A percentile compares a stretch with the other conserved stretches of the same genome.
phyloP scores from a whole-genome alignment of 2,888 invertebrate species.

The Nephrotoma guestfalica region DNA sequence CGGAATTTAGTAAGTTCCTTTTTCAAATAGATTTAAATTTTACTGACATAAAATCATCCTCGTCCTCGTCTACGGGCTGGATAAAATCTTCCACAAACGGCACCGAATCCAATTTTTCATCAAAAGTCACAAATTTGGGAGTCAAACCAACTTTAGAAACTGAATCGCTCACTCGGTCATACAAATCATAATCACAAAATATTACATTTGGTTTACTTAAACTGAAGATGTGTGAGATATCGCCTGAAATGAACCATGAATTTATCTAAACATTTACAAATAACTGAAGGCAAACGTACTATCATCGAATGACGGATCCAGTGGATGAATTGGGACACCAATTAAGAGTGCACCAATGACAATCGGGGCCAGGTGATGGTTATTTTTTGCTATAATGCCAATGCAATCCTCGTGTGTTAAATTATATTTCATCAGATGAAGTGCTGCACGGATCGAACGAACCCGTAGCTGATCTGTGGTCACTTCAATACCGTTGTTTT shows the following conservation, averaged over 20 bases:
- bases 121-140: background rate
- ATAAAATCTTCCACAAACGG: background rate
- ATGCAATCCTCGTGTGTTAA: slow-evolving; percentile 17
- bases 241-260: background rate
- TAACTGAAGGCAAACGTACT: background rate
- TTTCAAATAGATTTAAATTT: background rate
- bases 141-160: background rate
- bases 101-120: background rate
- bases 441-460: background rate
- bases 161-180: background rate
- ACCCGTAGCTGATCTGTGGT: background rate
- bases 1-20: too few species aligned
- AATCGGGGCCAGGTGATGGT: slow-evolving; percentile 18
- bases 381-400: slow-evolving; percentile 20
- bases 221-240: background rate
- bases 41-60: slow-evolving; percentile 1
- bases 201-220: background rate
- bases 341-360: slow-evolving; percentile 20
- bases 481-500: background rate
- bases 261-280: background rate
- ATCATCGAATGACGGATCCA: slow-evolving; percentile 20
- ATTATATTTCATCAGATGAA: background rate
- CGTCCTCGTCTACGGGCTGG: background rate
- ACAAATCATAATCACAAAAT: background rate
- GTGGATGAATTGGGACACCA: slow-evolving; percentile 22